Conservation (phyloP, 2,888 invertebrate genomes). For the Drosophila mercatorum region DNA sequence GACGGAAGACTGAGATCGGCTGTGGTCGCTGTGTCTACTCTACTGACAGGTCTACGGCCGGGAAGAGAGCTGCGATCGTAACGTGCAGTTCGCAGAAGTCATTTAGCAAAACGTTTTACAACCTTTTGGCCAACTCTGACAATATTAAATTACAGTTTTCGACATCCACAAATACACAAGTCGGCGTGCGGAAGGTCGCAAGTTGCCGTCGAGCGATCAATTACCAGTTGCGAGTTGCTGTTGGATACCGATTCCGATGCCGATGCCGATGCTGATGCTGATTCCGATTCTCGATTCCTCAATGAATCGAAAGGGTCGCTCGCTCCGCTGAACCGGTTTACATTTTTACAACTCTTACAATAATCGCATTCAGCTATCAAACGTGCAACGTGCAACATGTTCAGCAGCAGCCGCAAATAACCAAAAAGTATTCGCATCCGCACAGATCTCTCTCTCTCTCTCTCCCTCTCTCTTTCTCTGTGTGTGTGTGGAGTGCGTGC, state of each 20-base stretch:
- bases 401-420: conserved; percentile 49
- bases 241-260: conserved; percentile 16
- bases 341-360: conserved; percentile 68
- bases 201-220: conserved; percentile 57
- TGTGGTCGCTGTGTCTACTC: conserved; percentile 9
- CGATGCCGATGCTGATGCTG: conserved; percentile 3
- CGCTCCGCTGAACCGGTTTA: conserved; percentile 60
- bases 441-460: conserved; percentile 38
- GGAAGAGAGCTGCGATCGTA: conserved; percentile 42
- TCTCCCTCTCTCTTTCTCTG: conserved; percentile 23
- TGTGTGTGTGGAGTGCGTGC: conserved; percentile 66
- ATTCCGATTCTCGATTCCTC: conserved; percentile 51
- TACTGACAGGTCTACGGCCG: conserved; percentile 35
- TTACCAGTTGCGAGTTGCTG: conserved; percentile 42
- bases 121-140: conserved; percentile 69
- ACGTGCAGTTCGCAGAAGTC: conserved; percentile 76
- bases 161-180: conserved; percentile 40
- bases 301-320: conserved; percentile 58
- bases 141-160: conserved; percentile 77
- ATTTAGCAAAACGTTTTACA: conserved; percentile 80
- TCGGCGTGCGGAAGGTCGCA: conserved; percentile 39
- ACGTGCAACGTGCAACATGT: conserved; percentile 49
- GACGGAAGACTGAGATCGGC: conserved; percentile 47
- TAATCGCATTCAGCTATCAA: conserved; percentile 68
- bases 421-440: conserved; percentile 52